Conservation (phyloP, 2,797 vertebrate genomes). For the Pseudochromis fuscus region DNA sequence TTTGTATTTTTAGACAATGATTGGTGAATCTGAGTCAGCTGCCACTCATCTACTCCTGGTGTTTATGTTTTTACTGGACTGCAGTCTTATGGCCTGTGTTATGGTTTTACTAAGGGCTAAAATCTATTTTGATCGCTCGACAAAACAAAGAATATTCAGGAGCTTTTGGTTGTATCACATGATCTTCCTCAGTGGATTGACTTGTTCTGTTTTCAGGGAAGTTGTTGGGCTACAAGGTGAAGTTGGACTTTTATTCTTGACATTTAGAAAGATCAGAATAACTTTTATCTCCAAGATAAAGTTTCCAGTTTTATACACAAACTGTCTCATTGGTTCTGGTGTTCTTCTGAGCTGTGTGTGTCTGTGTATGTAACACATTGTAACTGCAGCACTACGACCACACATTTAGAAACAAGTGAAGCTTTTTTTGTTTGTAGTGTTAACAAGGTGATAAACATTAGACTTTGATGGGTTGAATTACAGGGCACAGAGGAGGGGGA, state of each 20-base stretch:
- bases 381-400: too few species aligned
- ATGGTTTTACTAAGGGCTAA: neutral
- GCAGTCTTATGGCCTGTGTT: neutral
- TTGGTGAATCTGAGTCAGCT: conserved; percentile 27
- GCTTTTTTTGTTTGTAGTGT: neutral
- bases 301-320: too few species aligned
- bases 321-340: neutral
- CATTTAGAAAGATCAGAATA: too few species aligned
- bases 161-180: neutral
- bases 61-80: neutral
- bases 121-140: neutral
- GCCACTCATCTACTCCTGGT: conserved; percentile 8
- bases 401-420: too few species aligned
- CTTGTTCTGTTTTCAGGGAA: neutral
- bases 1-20: conserved; percentile 1
- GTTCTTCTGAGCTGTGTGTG: too few species aligned
- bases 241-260: too few species aligned
- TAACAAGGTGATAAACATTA: too few species aligned
- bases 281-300: too few species aligned
- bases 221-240: neutral
- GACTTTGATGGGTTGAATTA: too few species aligned
- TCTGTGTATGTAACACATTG: too few species aligned
- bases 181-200: neutral
- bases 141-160: neutral
- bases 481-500: too few species aligned